Evolutionary conservation across 2,888 invertebrate species (phyloP), one percentile per base, ranked within the genome.

Genomic region (Melinaea menophilus): DNA sequence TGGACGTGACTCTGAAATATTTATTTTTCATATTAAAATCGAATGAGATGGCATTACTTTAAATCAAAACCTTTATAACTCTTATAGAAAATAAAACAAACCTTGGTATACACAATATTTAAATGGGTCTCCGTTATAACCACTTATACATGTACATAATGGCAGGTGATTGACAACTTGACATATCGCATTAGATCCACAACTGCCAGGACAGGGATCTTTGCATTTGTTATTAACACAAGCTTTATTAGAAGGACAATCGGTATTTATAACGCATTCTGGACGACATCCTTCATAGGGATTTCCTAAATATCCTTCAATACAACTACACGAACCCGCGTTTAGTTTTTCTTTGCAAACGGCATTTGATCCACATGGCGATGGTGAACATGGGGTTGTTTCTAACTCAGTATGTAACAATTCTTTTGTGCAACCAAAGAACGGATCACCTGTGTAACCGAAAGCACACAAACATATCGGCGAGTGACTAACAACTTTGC

Each of bases 181-280:
- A 78, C 96, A 96, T 56, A 93, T 90, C 12, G 95, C 94, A 79
- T 95, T 95, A 68, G 92, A 90, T 4, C 95, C 95, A 79, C 96
- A 96, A 61, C 93, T 94, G 66, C 95, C 95, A 33, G 95, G 94
- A 73, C 96, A 96, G 34, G 96, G 95, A 82, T 96, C 94, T 59
- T 89, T 84, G 75, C 96, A 96, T 81, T 94, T 95, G 72, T 93
- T 93, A 73, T 92, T 93, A 3, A 94, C 85, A 74, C 95, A 95
- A 5, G 95, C 95, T 75, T 82, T 92, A 74, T 94, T 93, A 3
- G 94, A 92, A 1, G 93, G 85, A 76, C 95, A 95, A 77, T 95
- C 95, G 0, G 94, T 93, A 79, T 94, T 95, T 2, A 94, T 84
- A 1, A 93, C 87, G 79, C 95, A 95, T 86, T 95, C 95, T 12